phyloP scores from a whole-genome alignment of 2,797 vertebrate species.

The Amniataba percoides region DNA sequence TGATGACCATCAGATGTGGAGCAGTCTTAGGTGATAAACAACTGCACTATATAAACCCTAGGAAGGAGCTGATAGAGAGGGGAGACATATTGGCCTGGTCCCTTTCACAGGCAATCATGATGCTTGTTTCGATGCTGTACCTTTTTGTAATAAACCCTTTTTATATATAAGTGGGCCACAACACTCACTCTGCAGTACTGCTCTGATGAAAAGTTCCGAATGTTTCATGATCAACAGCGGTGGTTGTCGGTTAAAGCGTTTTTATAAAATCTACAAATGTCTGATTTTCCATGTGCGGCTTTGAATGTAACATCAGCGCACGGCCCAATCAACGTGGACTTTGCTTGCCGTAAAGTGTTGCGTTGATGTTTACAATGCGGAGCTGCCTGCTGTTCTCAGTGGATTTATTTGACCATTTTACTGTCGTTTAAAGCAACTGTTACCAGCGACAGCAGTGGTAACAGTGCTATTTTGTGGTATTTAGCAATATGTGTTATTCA shows the following conservation, averaged over 20 bases:
- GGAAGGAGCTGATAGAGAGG: no score
- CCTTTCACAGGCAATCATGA: no score
- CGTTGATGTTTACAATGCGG: neutral
- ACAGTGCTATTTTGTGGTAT: neutral
- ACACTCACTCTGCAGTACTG: no score
- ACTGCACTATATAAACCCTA: no score
- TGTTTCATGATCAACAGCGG: neutral
- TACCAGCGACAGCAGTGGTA: slow-evolving; percentile 19
- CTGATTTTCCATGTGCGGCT: neutral
- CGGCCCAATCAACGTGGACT: slow-evolving; percentile 49
- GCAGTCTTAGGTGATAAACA: no score
- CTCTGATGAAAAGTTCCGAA: no score
- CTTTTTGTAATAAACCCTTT: no score
- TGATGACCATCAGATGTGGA: no score
- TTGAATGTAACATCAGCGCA: slow-evolving; percentile 30
- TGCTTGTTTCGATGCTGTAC: no score
- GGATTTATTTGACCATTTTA: neutral
- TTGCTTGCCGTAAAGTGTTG: slow-evolving; percentile 49
- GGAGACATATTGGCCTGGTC: no score
- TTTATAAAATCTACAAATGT: rapidly evolving
- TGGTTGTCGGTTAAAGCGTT: neutral
- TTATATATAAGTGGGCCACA: no score
- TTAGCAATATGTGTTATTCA: neutral
- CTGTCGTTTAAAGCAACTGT: rapidly evolving
- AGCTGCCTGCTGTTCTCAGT: rapidly evolving